A percentile compares a stretch with the other conserved stretches of the same genome.
Evolutionary conservation across 2,797 vertebrate genomes (phyloP).

Genomic region (Anomalospiza imberbis): DNA sequence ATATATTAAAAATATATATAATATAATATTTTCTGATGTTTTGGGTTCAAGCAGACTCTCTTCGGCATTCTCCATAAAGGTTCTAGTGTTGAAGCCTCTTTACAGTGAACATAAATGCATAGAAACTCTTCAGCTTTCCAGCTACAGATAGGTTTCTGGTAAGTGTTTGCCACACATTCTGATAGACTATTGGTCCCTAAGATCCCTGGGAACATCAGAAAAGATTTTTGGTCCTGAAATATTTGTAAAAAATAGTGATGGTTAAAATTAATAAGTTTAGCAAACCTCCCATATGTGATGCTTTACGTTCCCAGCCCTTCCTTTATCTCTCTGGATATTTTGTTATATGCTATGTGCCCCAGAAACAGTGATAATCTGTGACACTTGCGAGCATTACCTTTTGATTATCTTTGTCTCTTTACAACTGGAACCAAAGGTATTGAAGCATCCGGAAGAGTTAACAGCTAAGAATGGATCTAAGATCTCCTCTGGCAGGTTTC

Average conservation of each 20-base stretch:
- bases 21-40: background rate
- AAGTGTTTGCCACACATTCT: background rate
- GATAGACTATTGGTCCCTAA: background rate
- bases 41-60: background rate
- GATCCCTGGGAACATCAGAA: background rate
- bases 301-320: background rate
- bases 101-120: background rate
- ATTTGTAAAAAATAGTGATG: background rate
- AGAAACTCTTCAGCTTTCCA: background rate
- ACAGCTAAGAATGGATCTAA: background rate
- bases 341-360: rapidly evolving
- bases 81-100: background rate
- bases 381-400: background rate
- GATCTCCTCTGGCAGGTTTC: background rate
- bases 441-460: background rate
- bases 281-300: rapidly evolving
- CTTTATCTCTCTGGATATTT: background rate
- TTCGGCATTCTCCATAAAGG: background rate
- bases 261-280: background rate
- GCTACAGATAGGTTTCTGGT: background rate
- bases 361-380: background rate
- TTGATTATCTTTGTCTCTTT: background rate
- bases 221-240: background rate
- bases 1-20: background rate
- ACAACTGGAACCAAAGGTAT: background rate